Percentiles rank a stretch among this genome's conserved stretches.
Conservation (phyloP, 2,888 invertebrate genomes). For the Eupithecia inturbata region DNA sequence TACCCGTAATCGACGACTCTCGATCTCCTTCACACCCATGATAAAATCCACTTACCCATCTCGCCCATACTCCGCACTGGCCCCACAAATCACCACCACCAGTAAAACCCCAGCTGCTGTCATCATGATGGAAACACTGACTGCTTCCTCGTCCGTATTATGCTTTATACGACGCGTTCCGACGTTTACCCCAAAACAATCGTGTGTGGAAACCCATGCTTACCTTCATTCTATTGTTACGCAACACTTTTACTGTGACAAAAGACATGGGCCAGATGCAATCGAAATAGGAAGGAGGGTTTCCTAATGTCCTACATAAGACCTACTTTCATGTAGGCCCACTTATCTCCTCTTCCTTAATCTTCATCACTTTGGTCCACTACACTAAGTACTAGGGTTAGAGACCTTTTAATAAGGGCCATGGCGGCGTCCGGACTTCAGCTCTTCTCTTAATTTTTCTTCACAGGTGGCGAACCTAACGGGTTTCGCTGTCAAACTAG, state of each 20-base stretch:
- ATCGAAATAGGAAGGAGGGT: conserved; percentile 63
- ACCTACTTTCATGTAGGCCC: neutral
- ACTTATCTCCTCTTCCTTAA: neutral
- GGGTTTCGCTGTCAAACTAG: no score
- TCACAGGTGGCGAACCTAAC: no score
- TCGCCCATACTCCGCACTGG: conserved; percentile 63
- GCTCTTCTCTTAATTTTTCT: no score
- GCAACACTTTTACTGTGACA: conserved; percentile 64
- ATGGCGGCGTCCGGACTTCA: no score
- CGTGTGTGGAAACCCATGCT: conserved; percentile 70
- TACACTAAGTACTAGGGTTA: no score
- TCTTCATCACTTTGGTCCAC: neutral
- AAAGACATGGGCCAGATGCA: conserved; percentile 58
- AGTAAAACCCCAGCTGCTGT: conserved; percentile 47
- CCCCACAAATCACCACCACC: conserved; percentile 50
- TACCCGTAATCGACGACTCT: neutral
- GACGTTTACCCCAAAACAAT: conserved; percentile 71
- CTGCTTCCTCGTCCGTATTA: conserved; percentile 61
- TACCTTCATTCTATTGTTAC: conserved; percentile 61
- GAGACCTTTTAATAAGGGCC: no score
- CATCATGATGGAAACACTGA: conserved; percentile 69
- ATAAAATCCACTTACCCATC: conserved; percentile 67
- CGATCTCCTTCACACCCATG: neutral
- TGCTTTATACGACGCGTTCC: conserved; percentile 79
- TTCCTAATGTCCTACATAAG: conserved; percentile 22